phyloP scores from a whole-genome alignment of 2,113 vertebrate species.

The Phrynosoma platyrhinos region DNA sequence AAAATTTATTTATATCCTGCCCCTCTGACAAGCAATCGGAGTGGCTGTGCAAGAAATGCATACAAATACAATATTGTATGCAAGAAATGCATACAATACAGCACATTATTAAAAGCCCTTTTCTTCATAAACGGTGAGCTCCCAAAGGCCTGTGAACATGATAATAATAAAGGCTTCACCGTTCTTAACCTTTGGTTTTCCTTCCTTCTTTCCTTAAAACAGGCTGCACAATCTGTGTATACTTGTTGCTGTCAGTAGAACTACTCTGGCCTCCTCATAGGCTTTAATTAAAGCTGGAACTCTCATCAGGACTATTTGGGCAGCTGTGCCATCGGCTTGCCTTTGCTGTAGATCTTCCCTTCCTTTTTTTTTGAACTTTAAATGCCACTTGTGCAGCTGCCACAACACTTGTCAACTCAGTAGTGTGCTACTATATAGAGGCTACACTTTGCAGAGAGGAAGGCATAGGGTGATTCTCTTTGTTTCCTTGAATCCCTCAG shows the following conservation, averaged over 20 bases:
- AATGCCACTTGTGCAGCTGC: neutral
- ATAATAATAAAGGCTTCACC: no score
- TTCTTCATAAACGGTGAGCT: no score
- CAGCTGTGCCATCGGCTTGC: neutral
- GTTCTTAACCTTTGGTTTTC: no score
- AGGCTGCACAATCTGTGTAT: neutral
- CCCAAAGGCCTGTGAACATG: no score
- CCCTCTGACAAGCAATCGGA: no score
- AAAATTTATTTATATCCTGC: no score
- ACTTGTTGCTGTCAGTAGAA: neutral
- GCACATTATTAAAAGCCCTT: no score
- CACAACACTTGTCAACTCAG: neutral
- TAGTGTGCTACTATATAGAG: neutral
- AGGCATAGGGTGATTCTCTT: neutral
- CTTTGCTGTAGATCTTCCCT: neutral
- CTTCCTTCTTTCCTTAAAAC: neutral
- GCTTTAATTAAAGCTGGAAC: neutral
- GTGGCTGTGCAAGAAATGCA: no score
- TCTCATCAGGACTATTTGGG: neutral
- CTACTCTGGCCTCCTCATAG: neutral
- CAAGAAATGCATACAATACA: no score
- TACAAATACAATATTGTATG: no score
- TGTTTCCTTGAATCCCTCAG: neutral
- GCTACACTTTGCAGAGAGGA: no score
- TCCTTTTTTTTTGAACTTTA: neutral